Evolutionary conservation across 2,888 invertebrate species (phyloP).

Genomic region (Scaptodrosophila latifasciaeformis): DNA sequence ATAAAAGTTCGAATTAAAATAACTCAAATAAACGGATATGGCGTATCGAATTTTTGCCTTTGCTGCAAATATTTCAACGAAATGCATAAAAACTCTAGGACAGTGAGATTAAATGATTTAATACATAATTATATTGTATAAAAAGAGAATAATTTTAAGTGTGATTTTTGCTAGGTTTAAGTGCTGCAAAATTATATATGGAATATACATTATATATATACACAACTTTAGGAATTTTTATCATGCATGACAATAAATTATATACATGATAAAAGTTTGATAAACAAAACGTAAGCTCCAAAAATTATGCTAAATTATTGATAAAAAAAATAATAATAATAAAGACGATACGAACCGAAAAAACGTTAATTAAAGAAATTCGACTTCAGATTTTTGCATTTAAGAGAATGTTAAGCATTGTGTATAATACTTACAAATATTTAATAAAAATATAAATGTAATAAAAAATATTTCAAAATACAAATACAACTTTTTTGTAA

Average conservation of each 20-base stretch:
- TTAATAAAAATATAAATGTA: conserved; percentile 38
- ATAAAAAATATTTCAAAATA: conserved; percentile 10
- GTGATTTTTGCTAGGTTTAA: conserved; percentile 58
- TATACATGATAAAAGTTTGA: conserved; percentile 54
- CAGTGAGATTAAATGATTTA: too few species aligned
- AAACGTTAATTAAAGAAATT: conserved; percentile 46
- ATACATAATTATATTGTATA: too few species aligned
- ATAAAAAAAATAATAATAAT: conserved; percentile 9
- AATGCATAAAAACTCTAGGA: neutral
- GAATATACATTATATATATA: conserved; percentile 24
- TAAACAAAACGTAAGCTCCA: conserved; percentile 47
- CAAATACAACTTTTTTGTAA: conserved; percentile 46
- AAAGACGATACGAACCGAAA: conserved; percentile 20
- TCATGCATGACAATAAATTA: conserved; percentile 67
- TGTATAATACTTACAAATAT: conserved; percentile 52
- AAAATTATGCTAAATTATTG: conserved; percentile 56
- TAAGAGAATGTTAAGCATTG: conserved; percentile 41
- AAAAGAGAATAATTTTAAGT: conserved; percentile 47
- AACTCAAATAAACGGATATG: too few species aligned
- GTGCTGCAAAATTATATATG: conserved; percentile 31
- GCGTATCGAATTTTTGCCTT: conserved; percentile 23
- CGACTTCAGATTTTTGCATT: conserved; percentile 51
- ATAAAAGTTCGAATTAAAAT: too few species aligned
- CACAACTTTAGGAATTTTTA: conserved; percentile 46
- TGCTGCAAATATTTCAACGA: conserved; percentile 6